These are phyloP conservation scores for Alosa sapidissima DNA, from an alignment of 2,797 vertebrate species.

Conservation along the genomic window DNA sequence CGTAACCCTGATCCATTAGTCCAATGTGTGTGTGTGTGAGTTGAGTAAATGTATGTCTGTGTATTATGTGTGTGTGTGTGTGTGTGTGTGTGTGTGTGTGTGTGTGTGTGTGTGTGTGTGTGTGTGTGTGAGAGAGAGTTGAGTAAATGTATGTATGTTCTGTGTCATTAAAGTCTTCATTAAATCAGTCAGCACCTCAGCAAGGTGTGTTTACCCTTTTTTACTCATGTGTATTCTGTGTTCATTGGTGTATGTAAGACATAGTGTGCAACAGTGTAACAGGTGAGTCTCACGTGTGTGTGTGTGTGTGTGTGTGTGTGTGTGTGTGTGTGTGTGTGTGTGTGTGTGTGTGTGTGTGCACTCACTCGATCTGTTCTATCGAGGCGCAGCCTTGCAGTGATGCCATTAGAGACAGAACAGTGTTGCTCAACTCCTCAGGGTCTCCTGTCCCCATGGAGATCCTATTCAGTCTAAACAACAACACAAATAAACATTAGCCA, in stretches of 20 bases:
- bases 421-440: not conserved
- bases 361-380: conserved; percentile 79
- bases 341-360: conserved; percentile 23
- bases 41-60: not conserved
- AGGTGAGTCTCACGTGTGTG: not conserved
- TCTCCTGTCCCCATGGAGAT: conserved; percentile 44
- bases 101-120: not conserved
- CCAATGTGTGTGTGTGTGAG: no score
- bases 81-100: not conserved
- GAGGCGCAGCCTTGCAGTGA: conserved; percentile 62
- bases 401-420: conserved; percentile 56
- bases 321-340: not conserved
- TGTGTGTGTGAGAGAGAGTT: not conserved
- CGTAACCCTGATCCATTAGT: no score
- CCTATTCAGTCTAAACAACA: conserved; percentile 71
- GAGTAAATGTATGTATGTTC: not conserved
- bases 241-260: not conserved
- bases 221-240: not conserved
- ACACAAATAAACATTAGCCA: not conserved
- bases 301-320: not conserved
- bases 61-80: not conserved
- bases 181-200: no score
- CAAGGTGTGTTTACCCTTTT: no score
- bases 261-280: not conserved
- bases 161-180: not conserved